Evolutionary conservation across 2,113 vertebrate species (phyloP).

Genomic region (Mastomys coucha): DNA sequence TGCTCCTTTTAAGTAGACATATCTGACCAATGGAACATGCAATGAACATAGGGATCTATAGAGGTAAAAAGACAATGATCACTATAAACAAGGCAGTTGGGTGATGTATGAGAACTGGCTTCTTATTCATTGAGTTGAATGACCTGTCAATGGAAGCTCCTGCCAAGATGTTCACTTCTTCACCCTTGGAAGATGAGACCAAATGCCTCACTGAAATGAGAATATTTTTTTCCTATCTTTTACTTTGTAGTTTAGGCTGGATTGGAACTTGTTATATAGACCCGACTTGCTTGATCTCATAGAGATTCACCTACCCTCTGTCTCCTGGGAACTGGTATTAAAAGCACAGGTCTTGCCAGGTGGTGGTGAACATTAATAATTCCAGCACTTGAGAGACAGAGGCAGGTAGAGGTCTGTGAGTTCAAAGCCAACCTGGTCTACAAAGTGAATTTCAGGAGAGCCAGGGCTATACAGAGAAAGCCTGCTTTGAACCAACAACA

Average conservation of each 20-base stretch:
- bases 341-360: neutral
- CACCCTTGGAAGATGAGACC: neutral
- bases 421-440: too few relatives aligned
- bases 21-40: neutral
- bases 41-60: neutral
- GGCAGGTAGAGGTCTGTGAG: too few relatives aligned
- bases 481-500: too few relatives aligned
- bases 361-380: too few relatives aligned
- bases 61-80: neutral
- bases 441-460: too few relatives aligned
- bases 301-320: too few relatives aligned
- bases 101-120: neutral
- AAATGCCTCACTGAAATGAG: neutral
- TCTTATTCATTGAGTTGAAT: neutral
- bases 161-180: neutral
- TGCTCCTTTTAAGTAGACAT: neutral
- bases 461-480: too few relatives aligned
- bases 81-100: neutral
- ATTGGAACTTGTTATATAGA: too few relatives aligned
- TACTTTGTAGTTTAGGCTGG: neutral
- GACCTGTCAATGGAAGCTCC: neutral
- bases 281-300: too few relatives aligned
- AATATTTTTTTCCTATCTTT: neutral
- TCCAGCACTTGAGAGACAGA: too few relatives aligned
- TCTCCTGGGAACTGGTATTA: neutral